Conservation (phyloP, 1,140 invertebrate genomes). For the Medauroidea extradentata region DNA sequence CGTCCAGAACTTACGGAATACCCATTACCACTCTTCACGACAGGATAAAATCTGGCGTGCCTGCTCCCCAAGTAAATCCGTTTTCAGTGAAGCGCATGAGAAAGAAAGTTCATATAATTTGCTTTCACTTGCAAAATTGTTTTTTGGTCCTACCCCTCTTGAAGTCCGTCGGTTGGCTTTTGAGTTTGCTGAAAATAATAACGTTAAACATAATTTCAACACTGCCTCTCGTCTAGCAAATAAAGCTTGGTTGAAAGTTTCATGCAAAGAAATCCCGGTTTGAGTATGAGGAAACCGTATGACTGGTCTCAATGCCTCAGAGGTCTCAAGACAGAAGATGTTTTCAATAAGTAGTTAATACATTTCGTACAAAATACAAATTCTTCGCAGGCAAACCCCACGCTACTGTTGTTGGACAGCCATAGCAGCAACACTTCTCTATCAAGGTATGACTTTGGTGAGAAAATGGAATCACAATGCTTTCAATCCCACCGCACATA, state of each 20-base stretch:
- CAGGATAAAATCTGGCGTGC: background rate
- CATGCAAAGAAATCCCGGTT: background rate
- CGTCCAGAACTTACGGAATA: background rate
- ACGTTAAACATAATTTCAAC: too few relatives aligned
- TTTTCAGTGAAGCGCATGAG: too few relatives aligned
- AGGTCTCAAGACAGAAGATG: constrained; percentile 2
- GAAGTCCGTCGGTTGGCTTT: background rate
- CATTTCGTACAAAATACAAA: constrained; percentile 25
- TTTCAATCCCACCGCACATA: too few relatives aligned
- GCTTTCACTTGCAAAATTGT: too few relatives aligned
- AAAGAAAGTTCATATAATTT: background rate
- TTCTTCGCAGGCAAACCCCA: constrained; percentile 25
- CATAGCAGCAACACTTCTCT: constrained; percentile 36
- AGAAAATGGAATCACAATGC: too few relatives aligned
- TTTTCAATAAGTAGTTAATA: background rate
- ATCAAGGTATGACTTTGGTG: constrained; percentile 22
- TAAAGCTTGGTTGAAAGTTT: background rate
- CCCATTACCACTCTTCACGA: background rate
- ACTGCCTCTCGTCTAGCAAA: background rate
- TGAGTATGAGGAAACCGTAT: background rate
- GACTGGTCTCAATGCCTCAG: background rate
- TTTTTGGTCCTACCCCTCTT: background rate
- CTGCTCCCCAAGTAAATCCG: too few relatives aligned
- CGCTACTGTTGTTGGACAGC: too few relatives aligned
- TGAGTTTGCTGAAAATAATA: background rate